Evolutionary conservation across 2,888 invertebrate genomes (phyloP).

Genomic region (Parascotia fuliginaria): DNA sequence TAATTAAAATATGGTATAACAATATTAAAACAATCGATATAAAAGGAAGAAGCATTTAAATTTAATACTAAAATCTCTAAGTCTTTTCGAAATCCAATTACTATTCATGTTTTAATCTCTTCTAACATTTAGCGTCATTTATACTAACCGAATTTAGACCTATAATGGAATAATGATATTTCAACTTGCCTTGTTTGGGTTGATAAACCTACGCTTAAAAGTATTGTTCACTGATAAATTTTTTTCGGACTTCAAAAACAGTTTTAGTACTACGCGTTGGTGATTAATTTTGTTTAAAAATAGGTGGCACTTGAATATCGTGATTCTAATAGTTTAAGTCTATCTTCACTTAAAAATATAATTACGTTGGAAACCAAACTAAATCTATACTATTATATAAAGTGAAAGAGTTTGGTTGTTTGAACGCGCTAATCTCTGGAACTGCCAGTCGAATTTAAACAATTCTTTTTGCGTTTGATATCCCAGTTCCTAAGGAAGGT

Average conservation of each 20-base stretch:
- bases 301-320: too few relatives aligned
- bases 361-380: too few relatives aligned
- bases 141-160: slow-evolving; percentile 14
- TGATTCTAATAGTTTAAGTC: too few relatives aligned
- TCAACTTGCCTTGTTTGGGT: slow-evolving; percentile 23
- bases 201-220: not conserved
- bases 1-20: too few relatives aligned
- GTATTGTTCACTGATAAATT: not conserved
- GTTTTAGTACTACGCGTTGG: not conserved
- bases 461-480: too few relatives aligned
- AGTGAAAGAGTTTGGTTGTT: too few relatives aligned
- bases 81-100: slow-evolving; percentile 22
- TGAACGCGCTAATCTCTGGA: too few relatives aligned
- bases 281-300: too few relatives aligned
- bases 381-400: too few relatives aligned
- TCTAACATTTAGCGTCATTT: slow-evolving; percentile 16
- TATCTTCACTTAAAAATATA: too few relatives aligned
- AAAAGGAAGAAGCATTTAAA: slow-evolving; percentile 16
- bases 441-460: too few relatives aligned
- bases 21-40: slow-evolving; percentile 12
- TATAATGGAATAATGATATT: slow-evolving; percentile 5
- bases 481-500: too few relatives aligned
- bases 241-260: not conserved
- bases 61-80: slow-evolving; percentile 7
- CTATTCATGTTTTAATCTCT: slow-evolving; percentile 13